Percentiles rank a stretch among this genome's conserved stretches.
Conservation (phyloP, 2,113 vertebrate species). For the Megaleporinus macrocephalus region DNA sequence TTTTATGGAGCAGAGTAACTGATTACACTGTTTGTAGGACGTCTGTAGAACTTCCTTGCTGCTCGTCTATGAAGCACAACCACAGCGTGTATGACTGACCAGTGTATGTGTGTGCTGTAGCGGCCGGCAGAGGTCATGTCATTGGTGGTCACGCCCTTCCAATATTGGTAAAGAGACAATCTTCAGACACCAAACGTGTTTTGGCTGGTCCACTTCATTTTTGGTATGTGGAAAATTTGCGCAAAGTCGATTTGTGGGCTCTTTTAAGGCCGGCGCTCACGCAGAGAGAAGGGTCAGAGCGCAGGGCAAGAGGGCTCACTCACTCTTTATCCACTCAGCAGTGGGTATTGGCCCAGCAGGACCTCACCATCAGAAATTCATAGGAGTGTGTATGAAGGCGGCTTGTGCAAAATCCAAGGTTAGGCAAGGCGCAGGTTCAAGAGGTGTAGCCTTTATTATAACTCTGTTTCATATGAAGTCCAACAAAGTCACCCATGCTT, state of each 20-base stretch:
- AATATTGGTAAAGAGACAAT: no score
- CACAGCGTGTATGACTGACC: no score
- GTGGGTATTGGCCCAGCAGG: background rate
- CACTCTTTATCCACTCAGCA: background rate
- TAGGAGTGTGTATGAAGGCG: background rate
- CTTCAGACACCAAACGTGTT: no score
- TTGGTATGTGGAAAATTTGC: no score
- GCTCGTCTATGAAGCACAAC: no score
- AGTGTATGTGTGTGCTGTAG: no score
- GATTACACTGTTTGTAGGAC: no score
- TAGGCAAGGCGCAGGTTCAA: background rate
- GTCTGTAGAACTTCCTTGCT: no score
- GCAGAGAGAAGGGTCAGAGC: background rate
- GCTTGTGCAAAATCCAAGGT: background rate
- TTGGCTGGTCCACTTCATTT: no score
- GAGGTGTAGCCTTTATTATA: background rate
- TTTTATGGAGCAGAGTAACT: no score
- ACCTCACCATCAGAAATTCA: slow-evolving; percentile 7
- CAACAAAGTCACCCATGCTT: background rate
- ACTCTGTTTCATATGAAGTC: background rate
- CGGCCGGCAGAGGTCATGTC: no score
- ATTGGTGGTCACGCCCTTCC: no score
- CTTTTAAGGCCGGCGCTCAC: background rate
- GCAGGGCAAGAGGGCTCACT: background rate
- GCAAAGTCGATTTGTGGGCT: background rate